Conservation (phyloP, 1,140 invertebrate genomes). For the Lamellibrachia luymesi region DNA sequence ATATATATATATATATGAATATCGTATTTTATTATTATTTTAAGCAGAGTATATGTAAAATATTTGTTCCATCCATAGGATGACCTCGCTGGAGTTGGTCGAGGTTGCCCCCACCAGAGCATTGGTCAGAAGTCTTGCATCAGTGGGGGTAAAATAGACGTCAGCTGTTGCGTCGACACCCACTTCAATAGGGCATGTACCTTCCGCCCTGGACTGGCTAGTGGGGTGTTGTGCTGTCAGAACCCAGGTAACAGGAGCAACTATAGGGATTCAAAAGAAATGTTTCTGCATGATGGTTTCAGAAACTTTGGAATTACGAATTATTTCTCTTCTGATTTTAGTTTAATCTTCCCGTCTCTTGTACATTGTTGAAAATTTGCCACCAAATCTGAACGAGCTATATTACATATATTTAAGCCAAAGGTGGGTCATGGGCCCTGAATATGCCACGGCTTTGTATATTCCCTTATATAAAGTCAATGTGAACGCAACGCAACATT, state of each 20-base stretch:
- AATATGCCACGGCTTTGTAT: too few species aligned
- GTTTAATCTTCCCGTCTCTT: too few species aligned
- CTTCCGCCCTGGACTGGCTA: constrained; percentile 26
- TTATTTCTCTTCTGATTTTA: too few species aligned
- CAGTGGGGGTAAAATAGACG: constrained; percentile 27
- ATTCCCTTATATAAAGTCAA: too few species aligned
- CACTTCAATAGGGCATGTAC: constrained; percentile 23
- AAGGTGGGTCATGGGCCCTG: too few species aligned
- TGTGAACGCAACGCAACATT: too few species aligned
- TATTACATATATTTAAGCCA: too few species aligned
- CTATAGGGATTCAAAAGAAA: neutral
- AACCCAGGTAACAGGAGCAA: constrained; percentile 17
- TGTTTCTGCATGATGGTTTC: neutral
- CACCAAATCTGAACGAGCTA: too few species aligned
- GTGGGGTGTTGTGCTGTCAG: constrained; percentile 28
- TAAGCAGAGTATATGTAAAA: neutral
- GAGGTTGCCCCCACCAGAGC: constrained; percentile 45
- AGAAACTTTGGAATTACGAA: too few species aligned
- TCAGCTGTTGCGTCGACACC: constrained; percentile 29
- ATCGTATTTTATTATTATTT: too few species aligned
- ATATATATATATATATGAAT: neutral
- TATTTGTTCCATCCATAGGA: constrained; percentile 36
- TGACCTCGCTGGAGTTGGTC: constrained; percentile 52
- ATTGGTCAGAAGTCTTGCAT: constrained; percentile 39
- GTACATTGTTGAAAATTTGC: too few species aligned